Percentiles rank a stretch among this genome's conserved stretches.
Evolutionary conservation across 2,113 vertebrate species (phyloP).

Genomic region (Taurulus bubalis): DNA sequence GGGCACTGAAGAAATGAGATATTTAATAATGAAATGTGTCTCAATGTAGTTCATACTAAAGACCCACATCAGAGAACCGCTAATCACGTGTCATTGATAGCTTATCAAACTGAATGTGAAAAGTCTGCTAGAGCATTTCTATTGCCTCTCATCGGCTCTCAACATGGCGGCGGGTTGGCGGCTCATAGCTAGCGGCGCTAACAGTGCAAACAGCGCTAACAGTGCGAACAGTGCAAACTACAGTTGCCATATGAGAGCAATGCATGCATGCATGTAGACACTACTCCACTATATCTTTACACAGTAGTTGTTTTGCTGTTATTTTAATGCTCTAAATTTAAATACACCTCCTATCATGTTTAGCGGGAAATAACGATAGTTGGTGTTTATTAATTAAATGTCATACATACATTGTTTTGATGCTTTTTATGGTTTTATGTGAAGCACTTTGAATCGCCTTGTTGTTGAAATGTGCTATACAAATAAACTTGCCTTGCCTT

Average conservation of each 20-base stretch:
- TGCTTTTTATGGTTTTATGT: too few species aligned
- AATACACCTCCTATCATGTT: not conserved
- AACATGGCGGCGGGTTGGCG: not conserved
- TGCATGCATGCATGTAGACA: too few species aligned
- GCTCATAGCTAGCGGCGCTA: not conserved
- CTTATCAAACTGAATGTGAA: too few species aligned
- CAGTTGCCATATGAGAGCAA: not conserved
- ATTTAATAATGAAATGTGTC: not conserved
- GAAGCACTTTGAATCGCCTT: too few species aligned
- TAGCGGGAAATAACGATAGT: not conserved
- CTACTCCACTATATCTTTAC: not conserved
- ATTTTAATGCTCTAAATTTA: too few species aligned
- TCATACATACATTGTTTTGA: too few species aligned
- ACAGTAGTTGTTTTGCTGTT: not conserved
- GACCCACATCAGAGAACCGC: too few species aligned
- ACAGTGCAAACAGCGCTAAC: not conserved
- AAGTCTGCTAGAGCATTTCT: not conserved
- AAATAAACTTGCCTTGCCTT: too few species aligned
- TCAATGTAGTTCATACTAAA: not conserved
- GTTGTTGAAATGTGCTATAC: too few species aligned
- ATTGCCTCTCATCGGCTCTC: not conserved
- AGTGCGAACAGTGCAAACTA: not conserved
- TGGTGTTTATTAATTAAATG: too few species aligned
- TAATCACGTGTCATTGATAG: too few species aligned
- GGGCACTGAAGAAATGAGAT: not conserved